Conservation (phyloP, 1,140 invertebrate genomes). For the Pogonomyrmex californicus region DNA sequence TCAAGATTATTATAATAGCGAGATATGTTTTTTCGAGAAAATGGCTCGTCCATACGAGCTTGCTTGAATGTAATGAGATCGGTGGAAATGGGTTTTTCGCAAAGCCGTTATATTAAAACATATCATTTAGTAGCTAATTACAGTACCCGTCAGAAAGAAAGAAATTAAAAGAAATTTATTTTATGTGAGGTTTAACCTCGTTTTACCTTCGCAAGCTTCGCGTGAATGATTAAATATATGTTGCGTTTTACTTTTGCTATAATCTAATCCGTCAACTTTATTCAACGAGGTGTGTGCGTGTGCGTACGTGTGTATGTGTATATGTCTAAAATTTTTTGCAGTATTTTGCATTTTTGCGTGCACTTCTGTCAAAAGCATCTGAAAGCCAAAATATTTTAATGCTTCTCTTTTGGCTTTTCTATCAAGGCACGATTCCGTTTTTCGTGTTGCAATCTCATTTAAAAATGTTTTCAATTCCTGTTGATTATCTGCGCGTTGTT, state of each 20-base stretch:
- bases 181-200: conserved; percentile 16
- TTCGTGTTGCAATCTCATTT: not conserved
- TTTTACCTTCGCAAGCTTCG: conserved; percentile 6
- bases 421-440: not conserved
- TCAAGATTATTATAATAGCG: conserved; percentile 25
- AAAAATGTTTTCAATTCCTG: not conserved
- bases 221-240: conserved; percentile 47
- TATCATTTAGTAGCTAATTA: conserved; percentile 45
- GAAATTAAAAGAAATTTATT: conserved; percentile 53
- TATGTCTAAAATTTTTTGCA: conserved; percentile 9
- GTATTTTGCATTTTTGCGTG: conserved; percentile 12
- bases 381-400: conserved; percentile 24
- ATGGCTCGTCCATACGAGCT: not conserved
- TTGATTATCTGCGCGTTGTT: not conserved
- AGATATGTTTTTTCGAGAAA: not conserved
- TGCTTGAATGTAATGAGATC: conserved; percentile 14
- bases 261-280: conserved; percentile 41
- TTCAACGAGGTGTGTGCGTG: not conserved
- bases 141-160: not conserved
- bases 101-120: conserved; percentile 22
- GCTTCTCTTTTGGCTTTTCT: not conserved
- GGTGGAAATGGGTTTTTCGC: conserved; percentile 3
- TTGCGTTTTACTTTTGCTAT: conserved; percentile 32
- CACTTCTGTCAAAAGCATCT: not conserved
- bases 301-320: not conserved